Evolutionary conservation across 1,140 invertebrate genomes (phyloP), one percentile per base, ranked within the genome.

Genomic region (Augochlora pura): DNA sequence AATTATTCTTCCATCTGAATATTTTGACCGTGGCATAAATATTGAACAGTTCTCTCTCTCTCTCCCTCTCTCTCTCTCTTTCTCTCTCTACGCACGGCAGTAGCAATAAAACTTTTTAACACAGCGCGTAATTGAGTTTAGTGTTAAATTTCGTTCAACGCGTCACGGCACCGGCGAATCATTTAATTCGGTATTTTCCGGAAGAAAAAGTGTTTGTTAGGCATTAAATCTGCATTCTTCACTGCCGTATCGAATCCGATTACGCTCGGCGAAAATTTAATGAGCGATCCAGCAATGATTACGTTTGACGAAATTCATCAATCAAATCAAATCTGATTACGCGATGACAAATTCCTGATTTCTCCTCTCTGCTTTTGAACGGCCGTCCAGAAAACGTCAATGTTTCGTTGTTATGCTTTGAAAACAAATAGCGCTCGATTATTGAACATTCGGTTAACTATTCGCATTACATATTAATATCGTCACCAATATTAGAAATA

Each of bases 261-360:
- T 70, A 60, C 32, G 32, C 32, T 59, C 32, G 67, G 38, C 49
- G n/a, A n/a, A 39, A 69, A 69, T 69, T 59, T 32, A 39, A 5
- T 59, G 32, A 38, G 14, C 67, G 59, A 69, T 38, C 38, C 52
- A 14, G 7, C 27, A 32, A 18, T 69, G 52, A 69, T 69, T 69
- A 59, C 49, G 21, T 23, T 16, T 16, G 23, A 62, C 12, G 59
- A 16, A 27, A 62, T 32, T 62, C 59, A 62, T 62, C 59, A 7
- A 27, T 62, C 59, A 62, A 62, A 62, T 16, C 23, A 62, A 25
- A 62, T 14, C 14, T 27, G 25, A 27, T 25, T 23, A 25, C 23
- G n/a, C 18, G 1, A 18, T 9, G 54, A 25, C n/a, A 59, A 57
- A 69, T 70, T 70, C 21, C 21, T 57, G 54, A n/a, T 57, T 52